Conservation (phyloP, 2,888 invertebrate genomes). For the Empis stercorea region DNA sequence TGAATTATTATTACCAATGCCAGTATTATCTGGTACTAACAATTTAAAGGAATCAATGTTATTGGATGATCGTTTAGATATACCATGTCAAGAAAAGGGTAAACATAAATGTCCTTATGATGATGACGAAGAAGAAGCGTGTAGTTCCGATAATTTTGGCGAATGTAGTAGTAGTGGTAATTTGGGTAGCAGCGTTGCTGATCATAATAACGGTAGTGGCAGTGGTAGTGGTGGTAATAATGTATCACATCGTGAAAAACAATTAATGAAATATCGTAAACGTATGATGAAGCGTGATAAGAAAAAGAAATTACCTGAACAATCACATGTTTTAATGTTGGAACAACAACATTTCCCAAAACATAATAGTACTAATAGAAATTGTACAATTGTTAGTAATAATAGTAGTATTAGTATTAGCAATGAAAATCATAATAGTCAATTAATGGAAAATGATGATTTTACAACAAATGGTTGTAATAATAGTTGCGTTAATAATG, state of each 20-base stretch:
- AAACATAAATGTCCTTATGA: conserved; percentile 66
- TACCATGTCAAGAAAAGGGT: conserved; percentile 52
- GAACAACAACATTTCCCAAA: not conserved
- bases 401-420: not conserved
- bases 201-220: conserved; percentile 4
- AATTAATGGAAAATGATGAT: conserved; percentile 12
- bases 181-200: not conserved
- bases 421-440: not conserved
- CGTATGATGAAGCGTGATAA: conserved; percentile 35
- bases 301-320: conserved; percentile 12
- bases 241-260: conserved; percentile 31
- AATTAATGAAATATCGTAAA: conserved; percentile 35
- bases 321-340: not conserved
- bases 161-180: not conserved
- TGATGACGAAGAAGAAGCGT: conserved; percentile 41
- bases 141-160: not conserved
- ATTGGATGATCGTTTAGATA: conserved; percentile 9
- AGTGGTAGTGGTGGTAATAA: conserved; percentile 12
- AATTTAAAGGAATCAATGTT: conserved; percentile 6
- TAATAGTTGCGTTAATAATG: conserved; percentile 9
- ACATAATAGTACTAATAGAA: not conserved
- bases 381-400: not conserved
- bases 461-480: conserved; percentile 9
- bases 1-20: not conserved
- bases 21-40: too few species aligned